Conservation (phyloP, 1,140 invertebrate genomes). For the Asobara japonica region DNA sequence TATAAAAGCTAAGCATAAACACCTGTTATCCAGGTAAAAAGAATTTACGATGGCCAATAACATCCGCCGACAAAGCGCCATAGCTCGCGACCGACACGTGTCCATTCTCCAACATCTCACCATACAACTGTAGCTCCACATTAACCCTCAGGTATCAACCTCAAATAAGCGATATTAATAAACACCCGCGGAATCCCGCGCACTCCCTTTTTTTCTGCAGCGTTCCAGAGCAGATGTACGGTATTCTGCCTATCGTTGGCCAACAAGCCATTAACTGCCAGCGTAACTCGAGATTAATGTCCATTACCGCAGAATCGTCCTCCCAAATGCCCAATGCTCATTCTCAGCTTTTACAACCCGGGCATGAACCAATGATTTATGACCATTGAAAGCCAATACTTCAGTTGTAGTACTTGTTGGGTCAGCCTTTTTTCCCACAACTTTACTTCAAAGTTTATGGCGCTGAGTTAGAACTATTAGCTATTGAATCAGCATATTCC, state of each 20-base stretch:
- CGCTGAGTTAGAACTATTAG: too few species aligned
- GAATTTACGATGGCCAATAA: neutral
- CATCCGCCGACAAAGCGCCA: neutral
- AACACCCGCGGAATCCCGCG: neutral
- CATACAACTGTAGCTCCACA: neutral
- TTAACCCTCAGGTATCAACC: neutral
- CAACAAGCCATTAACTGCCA: neutral
- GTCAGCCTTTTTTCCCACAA: too few species aligned
- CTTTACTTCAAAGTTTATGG: too few species aligned
- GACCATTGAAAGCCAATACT: neutral
- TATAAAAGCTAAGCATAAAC: neutral
- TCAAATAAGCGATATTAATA: neutral
- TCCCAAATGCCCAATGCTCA: neutral
- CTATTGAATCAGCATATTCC: too few species aligned
- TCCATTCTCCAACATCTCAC: neutral
- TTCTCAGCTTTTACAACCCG: neutral
- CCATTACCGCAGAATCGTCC: neutral
- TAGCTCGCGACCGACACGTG: slow-evolving; percentile 4
- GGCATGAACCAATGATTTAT: neutral
- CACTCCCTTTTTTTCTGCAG: neutral
- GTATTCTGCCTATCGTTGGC: neutral
- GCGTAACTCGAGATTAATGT: slow-evolving; percentile 3
- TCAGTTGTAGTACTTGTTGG: too few species aligned
- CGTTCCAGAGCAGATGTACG: neutral
- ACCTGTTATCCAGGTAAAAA: neutral